Base-by-base conservation (phyloP, 53 echinoderm and acorn worm genomes). In the Astropecten irregularis region DNA sequence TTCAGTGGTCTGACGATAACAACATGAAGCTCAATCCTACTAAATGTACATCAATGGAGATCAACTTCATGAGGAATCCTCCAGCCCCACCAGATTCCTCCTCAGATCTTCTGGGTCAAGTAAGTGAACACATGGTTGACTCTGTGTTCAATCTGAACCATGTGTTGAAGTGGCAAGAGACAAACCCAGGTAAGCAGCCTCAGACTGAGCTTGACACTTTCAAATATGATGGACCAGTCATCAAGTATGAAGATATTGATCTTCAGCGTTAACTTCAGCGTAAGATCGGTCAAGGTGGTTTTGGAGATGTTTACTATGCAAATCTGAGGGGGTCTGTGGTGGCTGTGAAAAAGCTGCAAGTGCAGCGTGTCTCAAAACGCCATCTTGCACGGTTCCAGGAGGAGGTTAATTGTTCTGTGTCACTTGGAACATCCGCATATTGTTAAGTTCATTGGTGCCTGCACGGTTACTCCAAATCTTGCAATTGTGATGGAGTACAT, bases 401-500 rank as follows among this genome's bases (percentile, higher is more conserved):
- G 2, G 89, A 89, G 40, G 67, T 89, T 9, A 26, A 40, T n/a
- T 27, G 58, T 84, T 26, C 76, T 89, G 50, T 76, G 84, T 67
- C 40, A 2, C 10, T 65, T 89, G 14, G 65, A 76, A 10, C 89
- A 89, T 59, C 57, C 65, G n/a, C 73, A 89, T 34, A 84, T 89
- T 62, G 77, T 89, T 21, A 89, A 74, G 42, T 89, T 89, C 58
- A 28, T 84, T 8, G 89, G 89, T 22, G 89, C 84, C 10, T 84
- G 89, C 46, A 58, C 76, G 9, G 69, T 53, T n/a, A 74, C 84
- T 31, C 89, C 89, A n/a, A 89, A 89, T 33, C 84, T 89, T 25
- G 73, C 74, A 35, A 89, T 89, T 44, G 76, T 89, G 46, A 74
- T 89, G 68, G 89, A 89, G 77, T 84, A 76, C 49, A 89, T 89